These are phyloP conservation scores for Hypanus sabinus DNA, from an alignment of 2,113 vertebrate genomes.

Conservation along the genomic window DNA sequence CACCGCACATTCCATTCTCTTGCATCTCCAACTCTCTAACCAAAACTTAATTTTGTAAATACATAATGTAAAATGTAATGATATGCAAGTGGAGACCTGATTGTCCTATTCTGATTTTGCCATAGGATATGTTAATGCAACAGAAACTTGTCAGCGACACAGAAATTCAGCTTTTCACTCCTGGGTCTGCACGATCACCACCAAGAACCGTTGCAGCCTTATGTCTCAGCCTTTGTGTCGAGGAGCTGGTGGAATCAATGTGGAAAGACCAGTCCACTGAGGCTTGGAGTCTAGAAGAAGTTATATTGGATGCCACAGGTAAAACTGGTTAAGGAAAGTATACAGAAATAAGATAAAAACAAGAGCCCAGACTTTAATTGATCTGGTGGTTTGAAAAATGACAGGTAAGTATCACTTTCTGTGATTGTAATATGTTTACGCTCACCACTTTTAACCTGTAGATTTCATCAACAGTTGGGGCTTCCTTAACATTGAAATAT, in stretches of 20 bases:
- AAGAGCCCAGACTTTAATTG: not conserved
- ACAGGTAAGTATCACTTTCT: not conserved
- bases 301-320: conserved; percentile 20
- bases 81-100: not conserved
- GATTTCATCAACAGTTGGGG: not conserved
- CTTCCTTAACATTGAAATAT: not conserved
- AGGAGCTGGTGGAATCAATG: not conserved
- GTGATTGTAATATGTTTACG: not conserved
- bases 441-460: not conserved
- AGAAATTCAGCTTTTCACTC: conserved; percentile 26
- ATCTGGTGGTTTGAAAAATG: not conserved
- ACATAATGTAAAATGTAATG: not conserved
- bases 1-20: not conserved
- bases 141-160: not conserved
- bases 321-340: not conserved
- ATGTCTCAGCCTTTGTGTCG: not conserved
- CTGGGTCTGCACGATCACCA: not conserved
- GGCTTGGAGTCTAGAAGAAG: conserved; percentile 11
- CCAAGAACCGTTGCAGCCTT: not conserved
- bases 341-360: not conserved
- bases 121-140: not conserved
- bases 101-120: not conserved
- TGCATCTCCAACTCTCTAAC: not conserved
- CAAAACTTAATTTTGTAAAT: not conserved
- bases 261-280: conserved; percentile 25